Evolutionary conservation across 2,797 vertebrate genomes (phyloP).

Genomic region (Centroberyx gerrardi): DNA sequence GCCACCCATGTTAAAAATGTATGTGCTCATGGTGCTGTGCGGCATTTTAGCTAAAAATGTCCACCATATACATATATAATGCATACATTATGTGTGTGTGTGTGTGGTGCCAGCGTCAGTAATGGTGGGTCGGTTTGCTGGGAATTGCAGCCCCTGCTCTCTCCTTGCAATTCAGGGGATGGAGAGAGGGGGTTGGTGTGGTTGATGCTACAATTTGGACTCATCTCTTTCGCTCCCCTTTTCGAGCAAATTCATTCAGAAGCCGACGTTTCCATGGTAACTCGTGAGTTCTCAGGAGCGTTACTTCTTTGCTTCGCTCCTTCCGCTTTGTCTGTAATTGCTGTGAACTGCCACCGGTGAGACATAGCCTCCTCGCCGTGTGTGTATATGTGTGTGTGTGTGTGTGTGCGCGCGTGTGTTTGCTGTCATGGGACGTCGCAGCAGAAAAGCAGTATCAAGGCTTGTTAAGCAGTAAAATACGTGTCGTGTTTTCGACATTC

Average conservation of each 20-base stretch:
- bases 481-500: slow-evolving; percentile 41
- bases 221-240: slow-evolving; percentile 76
- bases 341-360: slow-evolving; percentile 76
- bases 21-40: slow-evolving; percentile 1
- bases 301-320: slow-evolving; percentile 76
- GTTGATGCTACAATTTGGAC: slow-evolving; percentile 78
- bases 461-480: slow-evolving; percentile 45
- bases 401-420: slow-evolving; percentile 1
- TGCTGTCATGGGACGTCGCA: slow-evolving; percentile 43
- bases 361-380: slow-evolving; percentile 54
- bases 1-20: neutral
- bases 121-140: slow-evolving; percentile 31
- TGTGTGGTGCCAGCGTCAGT: slow-evolving; percentile 30
- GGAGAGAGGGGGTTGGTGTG: slow-evolving; percentile 60
- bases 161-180: slow-evolving; percentile 67
- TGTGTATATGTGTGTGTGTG: slow-evolving; percentile 28
- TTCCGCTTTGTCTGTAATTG: slow-evolving; percentile 82
- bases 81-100: neutral
- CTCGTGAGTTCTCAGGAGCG: slow-evolving; percentile 80
- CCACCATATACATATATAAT: slow-evolving; percentile 14
- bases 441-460: slow-evolving; percentile 43
- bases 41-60: slow-evolving; percentile 22
- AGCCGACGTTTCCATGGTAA: slow-evolving; percentile 84
- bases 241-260: slow-evolving; percentile 83
- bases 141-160: slow-evolving; percentile 69